Conservation (phyloP, 1,140 invertebrate genomes). For the Manduca sexta region DNA sequence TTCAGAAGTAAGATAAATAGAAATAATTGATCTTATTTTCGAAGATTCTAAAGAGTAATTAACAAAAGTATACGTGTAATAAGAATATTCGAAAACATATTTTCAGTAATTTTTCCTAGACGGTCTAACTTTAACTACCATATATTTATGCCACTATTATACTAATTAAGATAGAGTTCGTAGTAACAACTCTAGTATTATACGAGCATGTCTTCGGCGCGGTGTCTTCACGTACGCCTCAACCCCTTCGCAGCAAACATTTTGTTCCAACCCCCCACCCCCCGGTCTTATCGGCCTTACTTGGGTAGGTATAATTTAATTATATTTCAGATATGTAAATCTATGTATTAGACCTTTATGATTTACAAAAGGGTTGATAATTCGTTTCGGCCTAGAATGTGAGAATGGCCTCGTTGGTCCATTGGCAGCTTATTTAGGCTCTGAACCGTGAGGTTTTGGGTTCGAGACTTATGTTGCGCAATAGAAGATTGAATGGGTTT, state of each 20-base stretch:
- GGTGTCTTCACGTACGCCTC: constrained; percentile 62
- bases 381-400: not conserved
- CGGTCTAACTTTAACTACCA: too few relatives aligned
- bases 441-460: too few relatives aligned
- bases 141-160: too few relatives aligned
- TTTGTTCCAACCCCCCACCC: constrained; percentile 34
- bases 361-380: not conserved
- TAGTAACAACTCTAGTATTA: constrained; percentile 35
- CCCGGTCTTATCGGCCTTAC: constrained; percentile 47
- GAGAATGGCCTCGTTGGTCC: not conserved
- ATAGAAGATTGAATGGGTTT: too few relatives aligned
- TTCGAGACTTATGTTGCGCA: too few relatives aligned
- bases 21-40: too few relatives aligned
- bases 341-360: constrained; percentile 7
- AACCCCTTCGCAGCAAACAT: constrained; percentile 43
- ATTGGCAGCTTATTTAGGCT: too few relatives aligned
- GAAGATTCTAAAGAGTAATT: too few relatives aligned
- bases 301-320: constrained; percentile 22
- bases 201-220: constrained; percentile 49
- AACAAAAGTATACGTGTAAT: too few relatives aligned
- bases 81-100: too few relatives aligned
- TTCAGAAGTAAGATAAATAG: too few relatives aligned
- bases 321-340: constrained; percentile 19
- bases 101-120: too few relatives aligned
- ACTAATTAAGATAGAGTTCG: constrained; percentile 1